Conservation (phyloP, 2,888 invertebrate genomes). For the Amiota mariae region DNA sequence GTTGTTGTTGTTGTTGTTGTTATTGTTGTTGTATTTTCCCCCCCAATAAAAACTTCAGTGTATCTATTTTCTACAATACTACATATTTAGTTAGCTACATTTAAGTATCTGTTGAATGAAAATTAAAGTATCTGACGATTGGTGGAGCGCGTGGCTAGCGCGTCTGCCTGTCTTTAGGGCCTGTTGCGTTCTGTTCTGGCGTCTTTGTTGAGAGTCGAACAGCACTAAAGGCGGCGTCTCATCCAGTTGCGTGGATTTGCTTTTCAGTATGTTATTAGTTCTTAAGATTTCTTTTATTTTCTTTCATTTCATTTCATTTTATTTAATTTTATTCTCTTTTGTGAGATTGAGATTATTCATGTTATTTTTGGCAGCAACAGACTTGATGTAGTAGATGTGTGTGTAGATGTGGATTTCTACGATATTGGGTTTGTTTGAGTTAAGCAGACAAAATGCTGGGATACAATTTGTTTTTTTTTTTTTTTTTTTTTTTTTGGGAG, state of each 20-base stretch:
- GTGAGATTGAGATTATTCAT: slow-evolving; percentile 2
- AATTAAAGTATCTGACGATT: slow-evolving; percentile 54
- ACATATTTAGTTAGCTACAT: slow-evolving; percentile 18
- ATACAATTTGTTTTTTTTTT: no score
- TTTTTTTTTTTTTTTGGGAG: no score
- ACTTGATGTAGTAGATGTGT: neutral
- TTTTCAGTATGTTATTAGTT: slow-evolving; percentile 23
- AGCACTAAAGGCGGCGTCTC: neutral
- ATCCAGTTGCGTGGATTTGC: slow-evolving; percentile 30
- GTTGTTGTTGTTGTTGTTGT: no score
- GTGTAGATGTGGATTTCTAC: neutral
- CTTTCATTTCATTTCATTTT: no score
- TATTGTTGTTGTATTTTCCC: slow-evolving; percentile 36
- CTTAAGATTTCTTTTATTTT: no score
- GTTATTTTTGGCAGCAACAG: slow-evolving; percentile 14
- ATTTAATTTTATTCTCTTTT: slow-evolving; percentile 12
- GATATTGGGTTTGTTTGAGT: slow-evolving; percentile 2
- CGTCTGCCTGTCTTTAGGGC: slow-evolving; percentile 58
- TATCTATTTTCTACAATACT: slow-evolving; percentile 6
- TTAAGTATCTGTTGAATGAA: no score
- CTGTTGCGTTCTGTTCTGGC: slow-evolving; percentile 59
- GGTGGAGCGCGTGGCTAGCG: slow-evolving; percentile 61
- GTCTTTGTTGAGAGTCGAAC: slow-evolving; percentile 24
- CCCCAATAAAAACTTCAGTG: neutral
- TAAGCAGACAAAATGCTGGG: neutral